phyloP scores from a whole-genome alignment of 2,888 invertebrate genomes.

The Cosmia pyralina region DNA sequence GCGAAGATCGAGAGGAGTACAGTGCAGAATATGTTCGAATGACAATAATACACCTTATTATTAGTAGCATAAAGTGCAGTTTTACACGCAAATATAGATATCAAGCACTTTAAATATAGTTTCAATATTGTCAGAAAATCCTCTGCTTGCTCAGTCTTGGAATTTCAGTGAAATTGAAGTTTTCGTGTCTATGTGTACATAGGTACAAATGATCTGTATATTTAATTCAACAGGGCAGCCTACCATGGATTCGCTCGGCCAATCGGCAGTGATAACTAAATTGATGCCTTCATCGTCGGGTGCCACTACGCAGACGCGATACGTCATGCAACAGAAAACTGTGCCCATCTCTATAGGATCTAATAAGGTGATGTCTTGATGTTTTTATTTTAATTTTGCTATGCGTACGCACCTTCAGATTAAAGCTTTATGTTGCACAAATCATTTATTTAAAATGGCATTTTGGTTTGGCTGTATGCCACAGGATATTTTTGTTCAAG shows the following conservation, averaged over 20 bases:
- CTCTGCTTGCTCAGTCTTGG: no score
- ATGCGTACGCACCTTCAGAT: not conserved
- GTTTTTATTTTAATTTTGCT: not conserved
- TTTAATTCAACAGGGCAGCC: slow-evolving; percentile 65
- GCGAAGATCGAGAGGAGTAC: no score
- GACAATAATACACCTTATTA: not conserved
- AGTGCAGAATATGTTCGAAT: no score
- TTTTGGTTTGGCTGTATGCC: slow-evolving; percentile 7
- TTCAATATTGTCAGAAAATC: no score
- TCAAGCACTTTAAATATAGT: not conserved
- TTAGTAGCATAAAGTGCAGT: not conserved
- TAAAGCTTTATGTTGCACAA: not conserved
- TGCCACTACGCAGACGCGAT: slow-evolving; percentile 69
- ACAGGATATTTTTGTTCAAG: not conserved
- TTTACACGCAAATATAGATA: not conserved
- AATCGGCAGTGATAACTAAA: slow-evolving; percentile 78
- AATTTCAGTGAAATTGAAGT: no score
- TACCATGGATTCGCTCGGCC: slow-evolving; percentile 64
- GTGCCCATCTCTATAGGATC: slow-evolving; percentile 75
- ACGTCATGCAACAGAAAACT: slow-evolving; percentile 82
- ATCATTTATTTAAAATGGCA: not conserved
- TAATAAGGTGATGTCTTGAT: slow-evolving; percentile 67
- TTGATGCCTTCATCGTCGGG: slow-evolving; percentile 66
- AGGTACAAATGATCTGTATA: not conserved
- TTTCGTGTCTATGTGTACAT: not conserved